Conservation (phyloP, 1,140 invertebrate species). For the Lepidurus couesii region DNA sequence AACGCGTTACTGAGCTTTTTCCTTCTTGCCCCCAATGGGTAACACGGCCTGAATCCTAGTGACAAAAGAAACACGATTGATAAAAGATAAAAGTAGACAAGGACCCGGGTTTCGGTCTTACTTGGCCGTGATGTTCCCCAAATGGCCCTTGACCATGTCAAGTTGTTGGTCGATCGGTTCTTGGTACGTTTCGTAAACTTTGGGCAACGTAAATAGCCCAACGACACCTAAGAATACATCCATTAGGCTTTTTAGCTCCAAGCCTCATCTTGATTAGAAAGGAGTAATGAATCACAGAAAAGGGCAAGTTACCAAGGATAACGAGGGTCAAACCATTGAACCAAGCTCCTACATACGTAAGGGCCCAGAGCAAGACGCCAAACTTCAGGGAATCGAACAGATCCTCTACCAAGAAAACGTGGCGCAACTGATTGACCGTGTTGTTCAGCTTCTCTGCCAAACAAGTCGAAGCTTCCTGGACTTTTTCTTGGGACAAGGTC, state of each 20-base stretch:
- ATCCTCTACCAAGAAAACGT: conserved; percentile 93
- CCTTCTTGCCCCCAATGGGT: conserved; percentile 77
- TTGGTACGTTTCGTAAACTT: conserved; percentile 97
- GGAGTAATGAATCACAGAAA: not conserved
- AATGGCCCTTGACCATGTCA: conserved; percentile 75
- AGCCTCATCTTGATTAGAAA: not conserved
- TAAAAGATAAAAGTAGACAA: conserved; percentile 29
- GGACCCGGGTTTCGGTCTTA: conserved; percentile 49
- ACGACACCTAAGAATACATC: conserved; percentile 59
- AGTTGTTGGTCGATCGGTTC: conserved; percentile 91
- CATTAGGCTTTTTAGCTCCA: conserved; percentile 25
- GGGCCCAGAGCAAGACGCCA: conserved; percentile 81
- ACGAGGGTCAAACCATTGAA: conserved; percentile 97
- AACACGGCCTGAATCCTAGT: conserved; percentile 79
- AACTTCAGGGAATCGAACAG: conserved; percentile 93
- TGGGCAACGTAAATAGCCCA: conserved; percentile 89
- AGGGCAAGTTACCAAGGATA: conserved; percentile 72
- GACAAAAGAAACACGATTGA: conserved; percentile 40
- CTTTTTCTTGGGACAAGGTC: conserved; percentile 75
- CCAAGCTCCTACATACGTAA: conserved; percentile 94
- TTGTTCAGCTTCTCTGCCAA: conserved; percentile 79
- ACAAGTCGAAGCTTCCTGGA: conserved; percentile 73
- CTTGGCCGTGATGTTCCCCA: conserved; percentile 83
- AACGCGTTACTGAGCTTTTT: conserved; percentile 66
- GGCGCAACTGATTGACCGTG: conserved; percentile 69